Percentiles rank a stretch among this genome's conserved stretches.
These are phyloP conservation scores for Pseudomugil gertrudae DNA, from an alignment of 2,797 vertebrate genomes.

Conservation along the genomic window DNA sequence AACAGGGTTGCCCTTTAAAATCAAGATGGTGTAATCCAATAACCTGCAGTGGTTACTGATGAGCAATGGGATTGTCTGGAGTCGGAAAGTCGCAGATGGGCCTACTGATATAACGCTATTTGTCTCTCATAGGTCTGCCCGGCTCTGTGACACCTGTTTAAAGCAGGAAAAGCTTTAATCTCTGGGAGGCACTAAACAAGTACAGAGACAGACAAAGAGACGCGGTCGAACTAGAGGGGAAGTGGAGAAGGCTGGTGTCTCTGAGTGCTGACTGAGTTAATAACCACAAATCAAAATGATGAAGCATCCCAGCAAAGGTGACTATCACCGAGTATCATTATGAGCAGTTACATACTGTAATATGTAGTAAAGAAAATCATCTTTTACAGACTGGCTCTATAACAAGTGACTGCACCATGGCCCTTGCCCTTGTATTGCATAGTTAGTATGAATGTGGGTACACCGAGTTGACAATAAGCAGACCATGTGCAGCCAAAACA, in stretches of 20 bases:
- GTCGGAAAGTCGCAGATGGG: slow-evolving; percentile 83
- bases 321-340: slow-evolving; percentile 47
- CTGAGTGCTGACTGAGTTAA: slow-evolving; percentile 66
- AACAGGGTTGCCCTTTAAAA: slow-evolving; percentile 86
- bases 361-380: slow-evolving; percentile 25
- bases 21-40: slow-evolving; percentile 86
- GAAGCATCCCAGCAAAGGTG: slow-evolving; percentile 53
- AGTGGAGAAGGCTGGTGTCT: slow-evolving; percentile 69
- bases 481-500: slow-evolving; percentile 73
- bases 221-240: slow-evolving; percentile 63
- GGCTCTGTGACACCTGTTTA: slow-evolving; percentile 85
- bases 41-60: slow-evolving; percentile 84
- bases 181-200: slow-evolving; percentile 78
- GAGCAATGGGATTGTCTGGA: slow-evolving; percentile 85
- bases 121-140: slow-evolving; percentile 77
- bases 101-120: slow-evolving; percentile 79
- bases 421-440: slow-evolving; percentile 42
- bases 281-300: slow-evolving; percentile 72
- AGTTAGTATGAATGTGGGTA: slow-evolving; percentile 56
- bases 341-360: slow-evolving; percentile 29
- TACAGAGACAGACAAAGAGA: slow-evolving; percentile 73
- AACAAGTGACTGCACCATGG: slow-evolving; percentile 35
- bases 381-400: slow-evolving; percentile 25
- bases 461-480: slow-evolving; percentile 65
- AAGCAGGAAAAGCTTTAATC: slow-evolving; percentile 82